Percentiles rank a stretch among this genome's conserved stretches.
Evolutionary conservation across 2,797 vertebrate species (phyloP).

Genomic region (Siniperca undulata): DNA sequence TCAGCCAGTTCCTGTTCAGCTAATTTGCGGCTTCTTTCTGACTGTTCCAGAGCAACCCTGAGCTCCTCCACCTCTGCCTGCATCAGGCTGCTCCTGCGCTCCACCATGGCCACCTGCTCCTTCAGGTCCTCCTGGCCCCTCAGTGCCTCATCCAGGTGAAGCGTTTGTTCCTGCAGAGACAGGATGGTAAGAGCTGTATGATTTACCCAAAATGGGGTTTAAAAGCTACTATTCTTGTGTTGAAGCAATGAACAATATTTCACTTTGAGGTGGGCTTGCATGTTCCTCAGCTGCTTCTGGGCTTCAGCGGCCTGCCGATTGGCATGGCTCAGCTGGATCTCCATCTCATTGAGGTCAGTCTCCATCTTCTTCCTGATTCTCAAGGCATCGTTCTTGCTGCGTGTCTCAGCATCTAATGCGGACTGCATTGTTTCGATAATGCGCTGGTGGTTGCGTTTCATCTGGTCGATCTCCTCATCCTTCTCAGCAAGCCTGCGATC

Average conservation of each 20-base stretch:
- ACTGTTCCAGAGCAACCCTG: constrained; percentile 88
- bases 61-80: constrained; percentile 89
- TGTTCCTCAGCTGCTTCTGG: constrained; percentile 87
- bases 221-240: not conserved
- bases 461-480: constrained; percentile 89
- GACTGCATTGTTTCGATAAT: constrained; percentile 85
- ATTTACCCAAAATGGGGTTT: not conserved
- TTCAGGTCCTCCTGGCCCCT: constrained; percentile 87
- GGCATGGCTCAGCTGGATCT: constrained; percentile 88
- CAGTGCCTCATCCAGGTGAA: constrained; percentile 87
- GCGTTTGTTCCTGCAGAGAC: constrained; percentile 73
- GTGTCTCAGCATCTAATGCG: constrained; percentile 85
- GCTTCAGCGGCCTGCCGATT: constrained; percentile 86
- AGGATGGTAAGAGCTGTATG: not conserved
- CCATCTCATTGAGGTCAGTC: constrained; percentile 88
- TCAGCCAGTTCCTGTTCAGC: constrained; percentile 89
- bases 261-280: constrained; percentile 90
- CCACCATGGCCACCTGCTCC: constrained; percentile 86
- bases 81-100: constrained; percentile 86
- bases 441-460: constrained; percentile 88
- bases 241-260: not conserved
- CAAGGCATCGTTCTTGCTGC: constrained; percentile 88
- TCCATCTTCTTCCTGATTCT: constrained; percentile 92
- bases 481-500: constrained; percentile 88
- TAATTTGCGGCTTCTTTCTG: constrained; percentile 84